Conservation (phyloP, 2,113 vertebrate genomes). For the Syngnathoides biaculeatus region DNA sequence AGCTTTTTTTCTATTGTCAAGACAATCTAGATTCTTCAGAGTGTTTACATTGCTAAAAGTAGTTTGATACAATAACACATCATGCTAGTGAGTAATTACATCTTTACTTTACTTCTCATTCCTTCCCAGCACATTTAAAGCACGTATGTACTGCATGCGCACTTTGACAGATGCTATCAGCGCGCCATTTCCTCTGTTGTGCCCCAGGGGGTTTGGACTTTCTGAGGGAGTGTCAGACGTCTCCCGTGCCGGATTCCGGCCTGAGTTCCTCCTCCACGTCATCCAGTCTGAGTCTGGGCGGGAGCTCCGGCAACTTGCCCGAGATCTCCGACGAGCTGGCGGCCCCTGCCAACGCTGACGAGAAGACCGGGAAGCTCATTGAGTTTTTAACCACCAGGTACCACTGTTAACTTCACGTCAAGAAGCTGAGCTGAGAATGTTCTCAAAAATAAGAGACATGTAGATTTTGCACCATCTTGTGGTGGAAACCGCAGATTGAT, state of each 20-base stretch:
- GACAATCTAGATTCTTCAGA: conserved; percentile 22
- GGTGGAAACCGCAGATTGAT: conserved; percentile 19
- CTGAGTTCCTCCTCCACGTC: conserved; percentile 94
- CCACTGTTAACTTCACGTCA: background rate
- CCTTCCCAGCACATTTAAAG: background rate
- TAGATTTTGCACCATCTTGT: conserved; percentile 48
- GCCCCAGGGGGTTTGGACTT: conserved; percentile 83
- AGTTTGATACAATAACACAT: background rate
- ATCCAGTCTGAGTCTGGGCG: conserved; percentile 92
- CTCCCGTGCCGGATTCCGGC: conserved; percentile 90
- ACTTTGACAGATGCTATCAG: background rate
- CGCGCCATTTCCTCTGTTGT: conserved; percentile 7
- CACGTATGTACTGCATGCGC: background rate
- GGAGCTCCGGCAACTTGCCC: conserved; percentile 88
- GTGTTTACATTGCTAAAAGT: conserved; percentile 5
- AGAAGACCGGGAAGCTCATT: conserved; percentile 92
- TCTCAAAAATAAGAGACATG: no score
- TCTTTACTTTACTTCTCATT: background rate
- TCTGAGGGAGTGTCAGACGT: conserved; percentile 86
- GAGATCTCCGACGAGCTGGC: conserved; percentile 88
- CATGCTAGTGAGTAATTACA: conserved; percentile 1
- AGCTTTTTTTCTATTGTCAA: no score
- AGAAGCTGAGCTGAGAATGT: background rate
- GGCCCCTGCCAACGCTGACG: conserved; percentile 75
- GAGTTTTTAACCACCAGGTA: conserved; percentile 96